These are phyloP conservation scores for Centrocercus urophasianus DNA, from an alignment of 2,113 vertebrate genomes.

Conservation along the genomic window DNA sequence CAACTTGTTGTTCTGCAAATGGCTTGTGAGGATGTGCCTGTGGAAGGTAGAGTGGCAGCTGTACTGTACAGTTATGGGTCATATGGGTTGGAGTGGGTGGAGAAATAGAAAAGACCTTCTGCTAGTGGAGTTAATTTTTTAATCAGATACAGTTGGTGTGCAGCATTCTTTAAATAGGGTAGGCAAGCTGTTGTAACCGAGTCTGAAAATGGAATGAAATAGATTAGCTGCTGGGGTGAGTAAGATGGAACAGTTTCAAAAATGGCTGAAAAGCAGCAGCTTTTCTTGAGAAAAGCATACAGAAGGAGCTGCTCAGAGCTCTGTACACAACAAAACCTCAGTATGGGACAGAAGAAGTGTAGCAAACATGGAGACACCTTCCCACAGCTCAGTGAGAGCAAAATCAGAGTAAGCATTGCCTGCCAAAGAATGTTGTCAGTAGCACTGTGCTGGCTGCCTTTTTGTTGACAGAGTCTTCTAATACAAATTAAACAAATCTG, in stretches of 20 bases:
- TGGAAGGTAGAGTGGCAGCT: neutral
- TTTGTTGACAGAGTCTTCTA: constrained; percentile 27
- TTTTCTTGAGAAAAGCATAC: neutral
- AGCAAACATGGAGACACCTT: neutral
- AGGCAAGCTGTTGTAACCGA: neutral
- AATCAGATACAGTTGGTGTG: neutral
- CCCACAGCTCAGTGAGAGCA: neutral
- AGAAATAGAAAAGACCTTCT: neutral
- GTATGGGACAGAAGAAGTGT: neutral
- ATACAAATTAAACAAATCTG: neutral
- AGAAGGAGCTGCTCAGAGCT: neutral
- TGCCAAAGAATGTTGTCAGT: neutral
- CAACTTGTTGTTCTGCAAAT: neutral
- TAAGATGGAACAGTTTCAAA: neutral
- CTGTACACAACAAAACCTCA: neutral
- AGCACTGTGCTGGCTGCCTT: neutral
- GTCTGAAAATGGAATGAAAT: neutral
- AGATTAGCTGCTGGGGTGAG: neutral
- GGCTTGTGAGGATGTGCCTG: neutral
- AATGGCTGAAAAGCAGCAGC: neutral
- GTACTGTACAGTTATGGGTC: neutral
- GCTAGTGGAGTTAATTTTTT: neutral
- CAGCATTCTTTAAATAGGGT: neutral
- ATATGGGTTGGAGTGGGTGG: neutral
- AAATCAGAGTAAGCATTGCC: neutral